These are phyloP conservation scores for Brachypteracias leptosomus DNA, from an alignment of 2,113 vertebrate species.

Conservation along the genomic window DNA sequence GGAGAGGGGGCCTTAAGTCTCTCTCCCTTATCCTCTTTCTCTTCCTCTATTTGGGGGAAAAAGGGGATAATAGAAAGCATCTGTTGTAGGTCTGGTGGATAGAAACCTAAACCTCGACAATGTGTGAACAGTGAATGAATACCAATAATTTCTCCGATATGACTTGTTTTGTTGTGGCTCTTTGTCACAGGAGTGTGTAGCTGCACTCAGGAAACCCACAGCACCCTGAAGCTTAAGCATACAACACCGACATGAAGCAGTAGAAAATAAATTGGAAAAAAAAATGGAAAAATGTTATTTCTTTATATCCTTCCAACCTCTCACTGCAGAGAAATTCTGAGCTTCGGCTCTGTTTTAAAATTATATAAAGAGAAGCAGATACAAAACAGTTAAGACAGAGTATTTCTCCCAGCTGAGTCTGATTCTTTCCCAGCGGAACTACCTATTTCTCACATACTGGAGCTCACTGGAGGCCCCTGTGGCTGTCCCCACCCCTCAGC, in stretches of 20 bases:
- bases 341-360: background rate
- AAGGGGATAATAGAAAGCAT: no score
- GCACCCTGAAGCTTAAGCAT: background rate
- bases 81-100: no score
- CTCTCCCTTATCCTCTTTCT: no score
- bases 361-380: background rate
- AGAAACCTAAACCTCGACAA: no score
- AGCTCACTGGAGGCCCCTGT: background rate
- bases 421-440: no score
- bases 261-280: background rate
- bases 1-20: no score
- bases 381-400: background rate
- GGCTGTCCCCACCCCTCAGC: background rate
- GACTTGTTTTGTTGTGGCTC: background rate
- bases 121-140: background rate
- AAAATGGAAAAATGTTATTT: accelerated
- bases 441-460: accelerated
- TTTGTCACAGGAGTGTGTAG: background rate
- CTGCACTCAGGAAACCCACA: background rate
- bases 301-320: background rate
- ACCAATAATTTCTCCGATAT: background rate
- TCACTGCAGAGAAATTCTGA: background rate
- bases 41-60: no score
- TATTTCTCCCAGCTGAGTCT: no score
- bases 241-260: background rate